phyloP scores from a whole-genome alignment of 2,113 vertebrate species.

The Scatophagus argus region DNA sequence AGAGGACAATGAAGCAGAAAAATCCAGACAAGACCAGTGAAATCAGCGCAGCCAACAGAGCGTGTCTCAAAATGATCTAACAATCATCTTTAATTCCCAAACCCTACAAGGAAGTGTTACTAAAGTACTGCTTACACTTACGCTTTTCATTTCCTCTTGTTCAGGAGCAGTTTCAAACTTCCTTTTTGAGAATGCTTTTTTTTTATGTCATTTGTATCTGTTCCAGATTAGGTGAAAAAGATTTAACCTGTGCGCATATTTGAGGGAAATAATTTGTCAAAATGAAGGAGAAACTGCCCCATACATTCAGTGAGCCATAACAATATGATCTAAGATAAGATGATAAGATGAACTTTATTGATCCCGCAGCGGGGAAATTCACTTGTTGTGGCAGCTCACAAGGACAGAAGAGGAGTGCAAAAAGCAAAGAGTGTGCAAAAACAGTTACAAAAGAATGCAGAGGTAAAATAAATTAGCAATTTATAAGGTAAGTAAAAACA shows the following conservation, averaged over 20 bases:
- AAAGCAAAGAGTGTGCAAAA: too few relatives aligned
- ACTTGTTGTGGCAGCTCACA: too few relatives aligned
- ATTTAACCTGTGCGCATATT: neutral
- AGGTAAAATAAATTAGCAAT: too few relatives aligned
- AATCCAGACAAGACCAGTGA: neutral
- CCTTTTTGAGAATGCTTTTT: constrained; percentile 29
- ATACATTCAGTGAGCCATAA: neutral
- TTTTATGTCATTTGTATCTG: neutral
- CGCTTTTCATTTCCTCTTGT: constrained; percentile 64
- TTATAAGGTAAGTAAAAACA: too few relatives aligned
- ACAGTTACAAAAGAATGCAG: too few relatives aligned
- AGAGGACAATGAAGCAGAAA: neutral
- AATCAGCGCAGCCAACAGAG: neutral
- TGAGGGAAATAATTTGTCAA: neutral
- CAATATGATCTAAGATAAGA: neutral
- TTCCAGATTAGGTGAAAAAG: neutral
- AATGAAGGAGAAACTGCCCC: neutral
- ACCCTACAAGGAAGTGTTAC: constrained; percentile 65
- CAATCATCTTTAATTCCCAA: neutral
- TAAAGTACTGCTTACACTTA: constrained; percentile 13
- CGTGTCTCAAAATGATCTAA: neutral
- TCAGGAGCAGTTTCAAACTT: constrained; percentile 39
- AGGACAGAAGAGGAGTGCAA: too few relatives aligned
- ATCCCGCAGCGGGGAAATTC: too few relatives aligned
- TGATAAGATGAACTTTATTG: too few relatives aligned